Base-by-base conservation (phyloP, 2,888 invertebrate genomes). In the Craniophora ligustri region DNA sequence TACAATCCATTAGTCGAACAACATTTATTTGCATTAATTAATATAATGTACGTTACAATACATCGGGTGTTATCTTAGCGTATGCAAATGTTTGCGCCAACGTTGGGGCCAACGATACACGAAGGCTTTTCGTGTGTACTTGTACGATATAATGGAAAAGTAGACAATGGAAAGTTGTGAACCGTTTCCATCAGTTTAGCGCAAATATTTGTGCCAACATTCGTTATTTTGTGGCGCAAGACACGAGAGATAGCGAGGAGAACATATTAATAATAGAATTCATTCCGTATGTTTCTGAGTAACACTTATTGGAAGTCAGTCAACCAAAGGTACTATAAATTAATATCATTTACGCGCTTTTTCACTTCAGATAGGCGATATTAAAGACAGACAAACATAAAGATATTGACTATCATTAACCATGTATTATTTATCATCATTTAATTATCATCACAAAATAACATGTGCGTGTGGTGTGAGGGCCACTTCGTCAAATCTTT, bases 71-170 rank as follows among this genome's bases (percentile, higher is more conserved):
- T 51, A 44, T 51, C 47, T 63, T 47, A 58, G 23, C 40, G 40
- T 30, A 40, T 45, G 40, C 59, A 51, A 58, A 63, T 64, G 45
- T 64, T 58, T 47, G 63, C n/a, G 8, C 10, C 18, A 44, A 58
- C 11, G 15, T 62, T 54, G 49, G 39, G 28, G 11, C 55, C 41
- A 69, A 51, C 39, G 51, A 42, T 62, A 49, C 44, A 42, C 31
- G 34, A 58, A 80, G 77, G 70, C 79, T 76, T 78, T 68, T 68
- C 47, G 55, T 57, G 48, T 58, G 64, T 68, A 72, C 79, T 82
- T 78, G 72, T 67, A 47, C 79, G 84, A 86, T 85, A 86, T 87
- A 87, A 88, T 87, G 81, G 81, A 69, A 81, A 81, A 83, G 82
- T 86, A 85, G 74, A 81, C 73, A 81, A 70, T 73, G 58, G 57